Percentiles rank a stretch among this genome's conserved stretches.
Conservation (phyloP, 2,797 vertebrate species). For the Labroides dimidiatus region DNA sequence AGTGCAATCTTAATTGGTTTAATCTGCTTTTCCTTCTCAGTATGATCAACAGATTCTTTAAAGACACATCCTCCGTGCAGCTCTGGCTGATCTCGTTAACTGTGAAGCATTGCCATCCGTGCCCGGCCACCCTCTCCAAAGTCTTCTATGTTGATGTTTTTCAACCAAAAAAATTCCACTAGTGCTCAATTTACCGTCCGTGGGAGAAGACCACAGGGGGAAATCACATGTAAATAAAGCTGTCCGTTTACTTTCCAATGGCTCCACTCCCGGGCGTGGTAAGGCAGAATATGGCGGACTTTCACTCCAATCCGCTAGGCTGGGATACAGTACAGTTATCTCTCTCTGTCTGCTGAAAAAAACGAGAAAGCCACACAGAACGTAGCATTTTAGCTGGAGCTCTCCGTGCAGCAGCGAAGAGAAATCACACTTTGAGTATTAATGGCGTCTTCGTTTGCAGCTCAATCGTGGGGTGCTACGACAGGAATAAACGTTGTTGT, state of each 20-base stretch:
- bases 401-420: constrained; percentile 17
- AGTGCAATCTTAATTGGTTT: constrained; percentile 65
- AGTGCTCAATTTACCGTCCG: constrained; percentile 39
- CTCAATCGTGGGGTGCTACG: constrained; percentile 1
- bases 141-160: constrained; percentile 45
- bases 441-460: constrained; percentile 26
- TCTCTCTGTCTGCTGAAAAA: constrained; percentile 57
- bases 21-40: constrained; percentile 77
- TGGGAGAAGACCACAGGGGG: constrained; percentile 8
- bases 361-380: constrained; percentile 55
- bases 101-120: constrained; percentile 59
- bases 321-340: constrained; percentile 77
- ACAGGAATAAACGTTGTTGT: constrained; percentile 19
- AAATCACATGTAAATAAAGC: constrained; percentile 47
- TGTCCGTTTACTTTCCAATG: constrained; percentile 71
- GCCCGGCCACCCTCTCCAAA: constrained; percentile 32
- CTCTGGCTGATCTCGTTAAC: constrained; percentile 62
- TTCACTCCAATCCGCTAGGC: constrained; percentile 77
- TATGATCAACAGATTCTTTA: constrained; percentile 81
- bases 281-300: constrained; percentile 91
- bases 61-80: constrained; percentile 67
- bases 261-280: constrained; percentile 88
- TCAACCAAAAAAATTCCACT: constrained; percentile 10
- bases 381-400: constrained; percentile 35
- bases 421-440: background rate